Percentiles rank a stretch among this genome's conserved stretches.
Conservation (phyloP, 2,888 invertebrate species). For the Ichneumoninae sp. region DNA sequence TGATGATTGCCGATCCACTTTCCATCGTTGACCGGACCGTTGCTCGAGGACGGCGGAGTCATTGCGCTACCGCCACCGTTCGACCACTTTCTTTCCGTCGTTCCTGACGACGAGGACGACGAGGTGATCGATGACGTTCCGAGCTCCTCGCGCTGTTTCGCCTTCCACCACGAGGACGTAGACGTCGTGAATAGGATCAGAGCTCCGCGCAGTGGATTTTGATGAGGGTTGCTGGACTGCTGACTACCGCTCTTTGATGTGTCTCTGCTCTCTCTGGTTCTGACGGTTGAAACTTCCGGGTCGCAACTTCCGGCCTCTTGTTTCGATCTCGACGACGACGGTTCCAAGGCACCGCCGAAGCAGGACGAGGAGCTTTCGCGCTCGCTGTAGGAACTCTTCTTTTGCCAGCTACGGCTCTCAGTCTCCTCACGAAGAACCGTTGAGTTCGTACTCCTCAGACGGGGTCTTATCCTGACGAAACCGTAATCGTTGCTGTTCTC, state of each 20-base stretch:
- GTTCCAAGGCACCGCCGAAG: slow-evolving; percentile 54
- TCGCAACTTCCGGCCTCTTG: slow-evolving; percentile 74
- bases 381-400: slow-evolving; percentile 71
- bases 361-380: slow-evolving; percentile 73
- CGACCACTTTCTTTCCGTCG: slow-evolving; percentile 81
- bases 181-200: slow-evolving; percentile 81
- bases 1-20: slow-evolving; percentile 69
- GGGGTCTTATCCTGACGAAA: slow-evolving; percentile 80
- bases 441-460: slow-evolving; percentile 81
- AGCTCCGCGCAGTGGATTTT: slow-evolving; percentile 80
- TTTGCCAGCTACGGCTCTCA: slow-evolving; percentile 68
- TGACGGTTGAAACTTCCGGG: slow-evolving; percentile 72
- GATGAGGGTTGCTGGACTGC: slow-evolving; percentile 61
- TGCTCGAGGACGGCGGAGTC: slow-evolving; percentile 65
- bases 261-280: slow-evolving; percentile 71
- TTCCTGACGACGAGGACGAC: slow-evolving; percentile 75
- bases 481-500: slow-evolving; percentile 81
- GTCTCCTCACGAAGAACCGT: slow-evolving; percentile 78
- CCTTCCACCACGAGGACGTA: slow-evolving; percentile 83
- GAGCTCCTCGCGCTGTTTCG: slow-evolving; percentile 81
- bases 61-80: slow-evolving; percentile 63
- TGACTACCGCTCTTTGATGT: slow-evolving; percentile 72
- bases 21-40: slow-evolving; percentile 59
- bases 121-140: slow-evolving; percentile 65
- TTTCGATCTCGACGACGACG: slow-evolving; percentile 59